These are phyloP conservation scores for Pseudonaja textilis DNA, from an alignment of 2,113 vertebrate species.

Conservation along the genomic window DNA sequence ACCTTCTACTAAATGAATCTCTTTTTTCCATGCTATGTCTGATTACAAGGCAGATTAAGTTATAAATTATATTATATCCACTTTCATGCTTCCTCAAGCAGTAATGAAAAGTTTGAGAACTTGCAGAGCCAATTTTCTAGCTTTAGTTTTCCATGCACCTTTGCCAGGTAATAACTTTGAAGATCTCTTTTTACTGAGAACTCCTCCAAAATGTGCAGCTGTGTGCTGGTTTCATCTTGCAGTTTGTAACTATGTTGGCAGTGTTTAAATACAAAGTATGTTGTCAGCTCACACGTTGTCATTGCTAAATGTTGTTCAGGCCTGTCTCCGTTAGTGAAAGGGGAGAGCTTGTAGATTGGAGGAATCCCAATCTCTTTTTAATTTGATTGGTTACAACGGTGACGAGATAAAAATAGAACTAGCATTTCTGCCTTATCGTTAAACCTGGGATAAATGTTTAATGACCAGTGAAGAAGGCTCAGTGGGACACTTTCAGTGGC, in stretches of 20 bases:
- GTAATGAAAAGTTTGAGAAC: conserved; percentile 55
- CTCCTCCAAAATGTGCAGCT: conserved; percentile 75
- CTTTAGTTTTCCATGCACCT: conserved; percentile 71
- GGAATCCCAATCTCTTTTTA: conserved; percentile 41
- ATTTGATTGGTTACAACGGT: conserved; percentile 61
- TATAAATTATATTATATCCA: conserved; percentile 28
- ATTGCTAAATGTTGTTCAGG: conserved; percentile 62
- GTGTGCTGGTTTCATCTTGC: conserved; percentile 78
- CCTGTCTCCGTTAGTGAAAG: conserved; percentile 67
- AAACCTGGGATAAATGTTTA: conserved; percentile 24
- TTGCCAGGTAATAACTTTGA: conserved; percentile 74
- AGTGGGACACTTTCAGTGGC: background rate
- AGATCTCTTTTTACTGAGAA: conserved; percentile 68
- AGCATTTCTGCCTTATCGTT: conserved; percentile 47
- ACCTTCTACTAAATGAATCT: conserved; percentile 23
- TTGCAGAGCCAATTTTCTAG: conserved; percentile 62
- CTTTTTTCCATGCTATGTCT: conserved; percentile 18
- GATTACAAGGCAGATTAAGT: conserved; percentile 37
- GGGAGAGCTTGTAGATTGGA: conserved; percentile 59
- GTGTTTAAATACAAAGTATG: conserved; percentile 62
- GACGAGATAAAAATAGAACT: conserved; percentile 56
- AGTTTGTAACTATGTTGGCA: conserved; percentile 71
- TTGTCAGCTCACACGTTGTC: conserved; percentile 63
- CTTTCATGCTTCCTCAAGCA: conserved; percentile 55
- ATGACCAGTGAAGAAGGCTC: conserved; percentile 15